Conservation (phyloP, 2,888 invertebrate genomes). For the Caenorhabditis drosophilae region DNA sequence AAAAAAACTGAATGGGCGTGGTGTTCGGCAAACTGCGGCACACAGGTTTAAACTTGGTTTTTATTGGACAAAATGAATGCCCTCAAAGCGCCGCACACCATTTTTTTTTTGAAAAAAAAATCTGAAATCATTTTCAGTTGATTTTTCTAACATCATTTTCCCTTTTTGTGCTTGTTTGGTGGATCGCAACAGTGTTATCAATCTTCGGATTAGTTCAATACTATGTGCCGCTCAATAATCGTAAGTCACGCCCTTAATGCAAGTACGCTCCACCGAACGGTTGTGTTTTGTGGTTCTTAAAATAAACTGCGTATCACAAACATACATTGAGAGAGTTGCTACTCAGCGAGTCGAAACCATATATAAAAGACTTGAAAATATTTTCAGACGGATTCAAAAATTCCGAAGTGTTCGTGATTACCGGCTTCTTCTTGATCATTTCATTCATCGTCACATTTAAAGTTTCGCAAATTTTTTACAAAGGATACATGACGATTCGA, state of each 20-base stretch:
- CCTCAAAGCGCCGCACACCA: no score
- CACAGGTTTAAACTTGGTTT: no score
- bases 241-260: no score
- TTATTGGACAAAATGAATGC: no score
- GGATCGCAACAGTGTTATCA: slow-evolving; percentile 46
- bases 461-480: slow-evolving; percentile 39
- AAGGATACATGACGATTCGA: slow-evolving; percentile 34
- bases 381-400: slow-evolving; percentile 40
- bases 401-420: slow-evolving; percentile 39
- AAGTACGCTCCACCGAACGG: neutral
- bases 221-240: slow-evolving; percentile 13
- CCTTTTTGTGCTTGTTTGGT: slow-evolving; percentile 47
- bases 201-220: slow-evolving; percentile 44
- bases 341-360: no score
- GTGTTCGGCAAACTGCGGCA: no score
- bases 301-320: no score
- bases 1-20: no score
- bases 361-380: no score
- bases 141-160: slow-evolving; percentile 35
- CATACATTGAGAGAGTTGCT: no score
- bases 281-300: neutral
- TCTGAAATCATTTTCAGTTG: slow-evolving; percentile 23
- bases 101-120: neutral
- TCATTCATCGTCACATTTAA: slow-evolving; percentile 32
- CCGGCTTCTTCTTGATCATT: slow-evolving; percentile 34